Conservation (phyloP, 1,140 invertebrate species). For the Rhynchophorus ferrugineus region DNA sequence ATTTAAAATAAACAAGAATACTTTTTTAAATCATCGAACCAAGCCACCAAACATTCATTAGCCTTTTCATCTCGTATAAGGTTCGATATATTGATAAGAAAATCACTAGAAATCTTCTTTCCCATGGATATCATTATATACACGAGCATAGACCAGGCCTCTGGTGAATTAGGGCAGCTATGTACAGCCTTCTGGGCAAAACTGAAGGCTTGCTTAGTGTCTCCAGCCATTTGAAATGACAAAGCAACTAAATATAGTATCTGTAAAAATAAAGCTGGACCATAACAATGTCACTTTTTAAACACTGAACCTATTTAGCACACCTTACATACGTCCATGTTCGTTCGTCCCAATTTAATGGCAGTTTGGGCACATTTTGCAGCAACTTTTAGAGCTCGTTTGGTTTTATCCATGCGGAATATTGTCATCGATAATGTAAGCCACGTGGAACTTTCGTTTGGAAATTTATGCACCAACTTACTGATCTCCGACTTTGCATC, state of each 20-base stretch:
- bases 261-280: conserved; percentile 18
- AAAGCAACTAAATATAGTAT: conserved; percentile 31
- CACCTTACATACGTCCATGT: conserved; percentile 31
- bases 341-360: conserved; percentile 28
- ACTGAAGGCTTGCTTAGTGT: conserved; percentile 27
- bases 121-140: neutral
- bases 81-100: neutral
- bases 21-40: neutral
- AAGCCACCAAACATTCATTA: neutral
- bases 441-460: conserved; percentile 31
- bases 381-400: conserved; percentile 20
- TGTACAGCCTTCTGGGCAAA: conserved; percentile 36
- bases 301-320: conserved; percentile 1
- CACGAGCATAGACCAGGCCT: conserved; percentile 26
- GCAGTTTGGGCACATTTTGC: conserved; percentile 31
- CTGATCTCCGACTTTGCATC: conserved; percentile 27
- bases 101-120: neutral
- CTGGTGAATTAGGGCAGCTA: conserved; percentile 31
- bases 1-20: neutral
- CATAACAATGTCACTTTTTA: neutral
- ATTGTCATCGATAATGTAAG: conserved; percentile 30
- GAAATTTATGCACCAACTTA: conserved; percentile 33
- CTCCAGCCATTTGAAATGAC: conserved; percentile 25
- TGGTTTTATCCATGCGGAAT: conserved; percentile 23
- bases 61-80: conserved; percentile 4